Base-by-base conservation (phyloP, 2,113 vertebrate species). In the Corythornis vintsioides region DNA sequence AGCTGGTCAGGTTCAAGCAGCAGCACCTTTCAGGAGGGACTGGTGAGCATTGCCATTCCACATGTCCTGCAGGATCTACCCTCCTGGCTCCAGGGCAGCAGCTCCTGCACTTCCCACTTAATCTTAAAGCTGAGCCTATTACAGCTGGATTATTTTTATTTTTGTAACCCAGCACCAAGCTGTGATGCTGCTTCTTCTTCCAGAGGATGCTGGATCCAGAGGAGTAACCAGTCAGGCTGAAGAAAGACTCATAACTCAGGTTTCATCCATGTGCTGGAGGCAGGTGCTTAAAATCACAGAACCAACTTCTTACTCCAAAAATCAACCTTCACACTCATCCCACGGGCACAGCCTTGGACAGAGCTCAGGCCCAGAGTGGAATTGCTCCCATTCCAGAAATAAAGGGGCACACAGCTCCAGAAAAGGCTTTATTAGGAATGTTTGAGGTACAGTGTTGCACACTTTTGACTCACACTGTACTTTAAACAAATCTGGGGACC, bases 381-480 rank as follows among this genome's bases (percentile, higher is more conserved):
- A 71, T 19, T 13, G 45, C 45, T 4, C 2, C 4, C 47, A 73
- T 19, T 21, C 55, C 83, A 31, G 43, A 15, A 71, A 80, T 24
- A 5, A 61, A 31, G 52, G 35, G 40, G n/a, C 55, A 29, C 21
- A 9, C 7, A 10, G 57, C 42, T 24, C 47, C 73, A 43, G 45
- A 31, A 38, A 56, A 85, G 75, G 71, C 29, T 96, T 95, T 92
- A 91, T 93, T 91, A 22, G 90, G 69, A 88, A 95, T n/a, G 83
- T 61, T 17, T 14, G 25, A 55, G 56, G 76, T 50, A 28, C 56
- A 57, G 70, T 1, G 74, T 33, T 24, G 40, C 45, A 18, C 1
- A 17, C 31, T 28, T 47, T 14, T 29, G 64, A 9, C 22, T 15
- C 1, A 1, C 52, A 6, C 55, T 19, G 65, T 4, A 24, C 52